Percentiles rank a stretch among this genome's conserved stretches.
Evolutionary conservation across 2,797 vertebrate genomes (phyloP).

Genomic region (Paguma larvata): DNA sequence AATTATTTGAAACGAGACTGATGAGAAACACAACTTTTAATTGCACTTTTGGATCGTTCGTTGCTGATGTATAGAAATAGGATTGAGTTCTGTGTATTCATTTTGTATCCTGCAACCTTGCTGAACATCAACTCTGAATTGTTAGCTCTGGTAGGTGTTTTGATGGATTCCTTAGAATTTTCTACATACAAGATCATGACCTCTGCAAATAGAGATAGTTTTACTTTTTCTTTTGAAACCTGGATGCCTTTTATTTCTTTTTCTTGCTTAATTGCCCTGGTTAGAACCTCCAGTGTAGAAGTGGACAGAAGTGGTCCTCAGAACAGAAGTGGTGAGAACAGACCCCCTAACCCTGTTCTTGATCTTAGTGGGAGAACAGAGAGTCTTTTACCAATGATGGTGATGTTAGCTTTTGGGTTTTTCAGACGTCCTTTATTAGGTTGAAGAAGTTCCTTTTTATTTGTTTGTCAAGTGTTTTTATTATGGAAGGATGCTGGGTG

Average conservation of each 20-base stretch:
- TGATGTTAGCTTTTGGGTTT: neutral
- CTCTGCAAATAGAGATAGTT: neutral
- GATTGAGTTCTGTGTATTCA: neutral
- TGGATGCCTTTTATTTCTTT: slow-evolving; percentile 14
- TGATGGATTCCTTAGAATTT: slow-evolving; percentile 1
- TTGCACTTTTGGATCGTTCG: neutral
- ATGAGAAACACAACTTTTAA: neutral
- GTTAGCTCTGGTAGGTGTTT: neutral
- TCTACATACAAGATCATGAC: neutral
- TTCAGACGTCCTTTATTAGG: neutral
- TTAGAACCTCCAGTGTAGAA: neutral
- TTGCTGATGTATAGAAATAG: neutral
- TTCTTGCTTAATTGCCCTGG: neutral
- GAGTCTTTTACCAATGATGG: neutral
- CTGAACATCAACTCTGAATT: neutral
- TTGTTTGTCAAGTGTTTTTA: slow-evolving; percentile 9
- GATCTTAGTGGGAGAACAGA: neutral
- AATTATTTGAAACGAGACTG: neutral
- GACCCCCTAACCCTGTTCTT: neutral
- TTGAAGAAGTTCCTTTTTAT: slow-evolving; percentile 7
- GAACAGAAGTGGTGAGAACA: neutral
- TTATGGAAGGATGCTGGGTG: neutral
- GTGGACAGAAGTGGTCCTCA: neutral
- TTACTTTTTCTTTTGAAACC: neutral
- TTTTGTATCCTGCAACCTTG: neutral